Base-by-base conservation (phyloP, 2,797 vertebrate genomes). In the Heliangelus exortis region DNA sequence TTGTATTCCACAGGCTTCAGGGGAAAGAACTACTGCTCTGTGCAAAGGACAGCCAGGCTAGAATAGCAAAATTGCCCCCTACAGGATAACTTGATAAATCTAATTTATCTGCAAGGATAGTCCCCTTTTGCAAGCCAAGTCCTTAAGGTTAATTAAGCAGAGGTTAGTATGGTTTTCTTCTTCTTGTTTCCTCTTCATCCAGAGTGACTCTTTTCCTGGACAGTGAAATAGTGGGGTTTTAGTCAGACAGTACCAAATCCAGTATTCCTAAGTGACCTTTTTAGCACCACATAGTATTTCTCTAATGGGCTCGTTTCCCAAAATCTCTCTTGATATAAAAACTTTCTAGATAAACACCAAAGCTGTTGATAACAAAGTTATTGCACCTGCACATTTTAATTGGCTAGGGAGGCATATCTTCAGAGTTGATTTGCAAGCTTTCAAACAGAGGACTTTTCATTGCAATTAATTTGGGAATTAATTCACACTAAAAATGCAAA, bases 341-440 rank as follows among this genome's bases (percentile, higher is more conserved):
- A 73, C 41, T 88, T 94, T 33, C 61, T 48, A 93, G 76, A 92
- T 90, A 92, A 95, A 86, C 66, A 90, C 59, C 65, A 80, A 89
- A 80, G 53, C 51, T 81, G 31, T 67, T 66, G n/a, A 71, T 84
- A 73, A 50, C 21, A 58, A 92, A 93, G 62, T 76, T 87, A 87
- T 41, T 90, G 76, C 86, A 94, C 90, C 84, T 96, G 81, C 72
- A 84, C n/a, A 73, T 79, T 87, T 94, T 93, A 91, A 90, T 67
- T 93, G 85, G 41, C 57, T 54, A 34, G 69, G 86, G 87, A 95
- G 33, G 43, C 28, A 72, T 48, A 69, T 43, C 51, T 75, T 90
- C 54, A 43, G 87, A 78, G 84, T n/a, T 80, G 72, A 83, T 95
- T 89, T 90, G 45, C 59, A 59, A 73, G 29, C 15, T 89, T 90